These are phyloP conservation scores for Pheosia gnoma DNA, from an alignment of 2,888 invertebrate species.

Conservation along the genomic window DNA sequence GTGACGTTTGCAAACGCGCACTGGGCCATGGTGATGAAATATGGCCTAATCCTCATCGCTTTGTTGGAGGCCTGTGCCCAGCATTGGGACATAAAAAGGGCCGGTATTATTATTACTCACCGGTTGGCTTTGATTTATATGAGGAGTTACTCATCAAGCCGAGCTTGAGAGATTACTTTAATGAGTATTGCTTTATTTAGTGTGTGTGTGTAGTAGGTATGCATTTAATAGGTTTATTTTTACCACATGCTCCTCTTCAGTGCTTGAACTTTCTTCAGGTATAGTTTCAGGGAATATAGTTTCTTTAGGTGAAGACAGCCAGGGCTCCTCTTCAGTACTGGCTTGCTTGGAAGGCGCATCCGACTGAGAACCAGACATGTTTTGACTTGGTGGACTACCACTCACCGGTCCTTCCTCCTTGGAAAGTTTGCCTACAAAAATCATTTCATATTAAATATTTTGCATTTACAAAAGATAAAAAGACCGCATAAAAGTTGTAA, in stretches of 20 bases:
- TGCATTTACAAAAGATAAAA: background rate
- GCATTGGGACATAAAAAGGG: no score
- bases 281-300: constrained; percentile 96
- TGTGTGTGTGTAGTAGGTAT: no score
- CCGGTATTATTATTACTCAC: no score
- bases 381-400: constrained; percentile 87
- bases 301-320: constrained; percentile 95
- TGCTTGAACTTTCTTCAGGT: constrained; percentile 96
- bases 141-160: no score
- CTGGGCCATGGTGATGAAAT: no score
- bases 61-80: no score
- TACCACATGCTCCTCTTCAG: constrained; percentile 96
- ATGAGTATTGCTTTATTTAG: no score
- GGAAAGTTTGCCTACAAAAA: constrained; percentile 67
- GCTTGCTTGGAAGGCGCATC: constrained; percentile 81
- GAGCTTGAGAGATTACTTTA: no score
- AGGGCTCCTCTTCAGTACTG: constrained; percentile 87
- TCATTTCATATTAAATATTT: background rate
- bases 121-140: no score
- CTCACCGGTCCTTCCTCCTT: constrained; percentile 72
- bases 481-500: background rate
- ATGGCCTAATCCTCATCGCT: no score
- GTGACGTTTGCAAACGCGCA: no score
- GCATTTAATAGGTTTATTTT: constrained; percentile 37
- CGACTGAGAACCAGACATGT: constrained; percentile 78